phyloP scores from a whole-genome alignment of 2,797 vertebrate species.

The Chrysolophus pictus region DNA sequence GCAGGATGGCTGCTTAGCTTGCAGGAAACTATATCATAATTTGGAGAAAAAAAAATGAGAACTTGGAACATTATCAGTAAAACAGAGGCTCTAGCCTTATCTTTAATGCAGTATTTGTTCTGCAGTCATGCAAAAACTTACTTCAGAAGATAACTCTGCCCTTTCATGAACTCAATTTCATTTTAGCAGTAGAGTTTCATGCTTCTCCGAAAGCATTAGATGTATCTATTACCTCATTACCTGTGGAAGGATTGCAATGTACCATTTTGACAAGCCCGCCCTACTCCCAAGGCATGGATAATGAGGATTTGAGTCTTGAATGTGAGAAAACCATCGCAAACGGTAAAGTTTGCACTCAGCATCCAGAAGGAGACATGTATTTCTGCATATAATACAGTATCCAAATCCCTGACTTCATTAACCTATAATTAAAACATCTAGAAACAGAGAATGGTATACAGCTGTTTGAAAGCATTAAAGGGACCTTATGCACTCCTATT shows the following conservation, averaged over 20 bases:
- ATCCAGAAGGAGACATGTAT: neutral
- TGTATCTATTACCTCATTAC: neutral
- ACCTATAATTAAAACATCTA: neutral
- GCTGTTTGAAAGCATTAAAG: neutral
- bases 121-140: slow-evolving; percentile 22
- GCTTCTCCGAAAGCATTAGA: neutral
- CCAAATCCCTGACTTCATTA: neutral
- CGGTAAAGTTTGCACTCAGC: neutral
- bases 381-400: neutral
- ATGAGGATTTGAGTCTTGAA: neutral
- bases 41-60: neutral
- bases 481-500: neutral
- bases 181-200: neutral
- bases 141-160: neutral
- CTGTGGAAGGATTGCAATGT: neutral
- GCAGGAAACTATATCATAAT: neutral
- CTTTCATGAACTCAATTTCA: slow-evolving; percentile 15
- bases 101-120: neutral
- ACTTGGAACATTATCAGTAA: neutral
- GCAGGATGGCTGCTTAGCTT: neutral
- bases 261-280: neutral
- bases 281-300: neutral
- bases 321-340: neutral
- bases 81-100: neutral
- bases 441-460: neutral